phyloP scores from a whole-genome alignment of 92 coral and sea anemone species.

The Isaurus tuberculatus region DNA sequence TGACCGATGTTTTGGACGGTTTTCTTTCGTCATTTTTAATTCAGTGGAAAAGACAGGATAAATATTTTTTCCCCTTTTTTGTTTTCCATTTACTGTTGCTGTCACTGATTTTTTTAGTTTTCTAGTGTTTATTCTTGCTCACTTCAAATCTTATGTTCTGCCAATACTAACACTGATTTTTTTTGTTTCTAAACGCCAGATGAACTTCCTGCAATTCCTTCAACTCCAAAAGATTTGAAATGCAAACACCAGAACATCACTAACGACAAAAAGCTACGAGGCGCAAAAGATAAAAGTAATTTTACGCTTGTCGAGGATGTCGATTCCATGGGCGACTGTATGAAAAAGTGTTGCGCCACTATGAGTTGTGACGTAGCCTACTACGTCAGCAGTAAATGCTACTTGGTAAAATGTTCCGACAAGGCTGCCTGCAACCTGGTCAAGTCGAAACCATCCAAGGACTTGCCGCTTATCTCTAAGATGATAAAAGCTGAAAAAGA shows the following conservation, averaged over 20 bases:
- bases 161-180: background rate
- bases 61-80: no score
- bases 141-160: no score
- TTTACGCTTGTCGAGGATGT: slow-evolving; percentile 78
- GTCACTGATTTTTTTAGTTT: no score
- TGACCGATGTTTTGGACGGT: no score
- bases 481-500: slow-evolving; percentile 75
- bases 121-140: no score
- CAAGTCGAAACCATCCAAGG: slow-evolving; percentile 63
- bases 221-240: slow-evolving; percentile 75
- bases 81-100: no score
- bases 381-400: slow-evolving; percentile 77
- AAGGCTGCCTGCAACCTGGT: slow-evolving; percentile 76
- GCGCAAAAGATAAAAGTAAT: slow-evolving; percentile 71
- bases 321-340: slow-evolving; percentile 81
- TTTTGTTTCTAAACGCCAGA: slow-evolving; percentile 30
- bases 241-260: slow-evolving; percentile 87
- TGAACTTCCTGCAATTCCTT: slow-evolving; percentile 77
- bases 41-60: no score
- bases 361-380: slow-evolving; percentile 85
- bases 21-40: no score
- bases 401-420: slow-evolving; percentile 80
- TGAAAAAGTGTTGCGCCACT: slow-evolving; percentile 87
- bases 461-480: slow-evolving; percentile 74
- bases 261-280: slow-evolving; percentile 73